Conservation (phyloP, 2,113 vertebrate genomes). For the Danionella cerebrum region DNA sequence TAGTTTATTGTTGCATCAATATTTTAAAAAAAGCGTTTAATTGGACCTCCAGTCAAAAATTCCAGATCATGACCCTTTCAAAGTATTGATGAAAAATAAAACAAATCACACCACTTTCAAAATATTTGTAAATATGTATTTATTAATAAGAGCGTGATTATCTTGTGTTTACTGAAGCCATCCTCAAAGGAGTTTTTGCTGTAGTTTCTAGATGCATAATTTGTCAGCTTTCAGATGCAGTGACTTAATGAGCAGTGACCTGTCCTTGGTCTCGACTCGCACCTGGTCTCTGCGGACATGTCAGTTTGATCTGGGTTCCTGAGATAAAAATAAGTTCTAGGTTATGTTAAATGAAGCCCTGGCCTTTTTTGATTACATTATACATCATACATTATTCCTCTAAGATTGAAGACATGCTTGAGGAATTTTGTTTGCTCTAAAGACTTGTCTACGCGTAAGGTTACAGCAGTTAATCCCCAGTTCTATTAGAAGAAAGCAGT, state of each 20-base stretch:
- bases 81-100: no score
- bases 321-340: background rate
- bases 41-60: no score
- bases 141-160: background rate
- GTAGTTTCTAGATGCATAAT: background rate
- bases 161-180: background rate
- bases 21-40: no score
- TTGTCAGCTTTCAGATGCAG: background rate
- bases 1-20: no score
- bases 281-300: constrained; percentile 3
- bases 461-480: background rate
- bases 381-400: background rate
- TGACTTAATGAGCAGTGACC: constrained; percentile 13
- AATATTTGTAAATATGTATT: no score
- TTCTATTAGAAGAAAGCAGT: background rate
- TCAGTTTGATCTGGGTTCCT: background rate
- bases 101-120: no score
- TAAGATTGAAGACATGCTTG: no score
- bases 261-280: background rate
- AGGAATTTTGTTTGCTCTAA: background rate
- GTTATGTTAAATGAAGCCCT: no score
- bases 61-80: no score
- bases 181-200: background rate
- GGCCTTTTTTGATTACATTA: no score
- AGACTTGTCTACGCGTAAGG: background rate